Conservation (phyloP, 1,140 invertebrate species). For the Drosophila mauritiana region DNA sequence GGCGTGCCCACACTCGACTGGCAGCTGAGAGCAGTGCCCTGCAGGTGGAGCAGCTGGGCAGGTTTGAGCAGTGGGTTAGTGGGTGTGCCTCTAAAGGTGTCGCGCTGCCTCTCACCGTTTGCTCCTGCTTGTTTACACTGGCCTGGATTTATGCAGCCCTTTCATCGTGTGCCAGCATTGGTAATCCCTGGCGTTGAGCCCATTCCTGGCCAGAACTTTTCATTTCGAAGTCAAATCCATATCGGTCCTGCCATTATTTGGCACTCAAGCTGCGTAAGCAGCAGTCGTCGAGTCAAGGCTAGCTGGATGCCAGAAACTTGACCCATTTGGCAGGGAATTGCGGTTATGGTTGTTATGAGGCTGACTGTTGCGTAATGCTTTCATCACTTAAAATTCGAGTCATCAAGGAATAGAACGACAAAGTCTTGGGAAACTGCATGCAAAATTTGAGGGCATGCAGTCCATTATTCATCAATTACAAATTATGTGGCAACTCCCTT, state of each 20-base stretch:
- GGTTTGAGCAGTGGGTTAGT: neutral
- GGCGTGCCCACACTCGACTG: constrained; percentile 31
- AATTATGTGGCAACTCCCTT: no score
- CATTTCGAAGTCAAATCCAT: constrained; percentile 47
- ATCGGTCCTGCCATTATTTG: constrained; percentile 31
- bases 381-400: neutral
- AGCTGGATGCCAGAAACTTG: constrained; percentile 46
- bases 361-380: constrained; percentile 25
- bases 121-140: constrained; percentile 12
- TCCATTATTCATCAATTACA: no score
- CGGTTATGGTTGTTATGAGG: constrained; percentile 9
- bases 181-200: constrained; percentile 37
- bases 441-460: neutral
- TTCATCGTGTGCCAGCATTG: constrained; percentile 6
- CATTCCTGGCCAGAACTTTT: constrained; percentile 41
- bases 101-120: constrained; percentile 6
- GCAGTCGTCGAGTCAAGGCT: constrained; percentile 51
- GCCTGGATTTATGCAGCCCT: constrained; percentile 30
- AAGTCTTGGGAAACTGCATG: neutral
- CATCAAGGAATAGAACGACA: neutral
- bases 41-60: constrained; percentile 16
- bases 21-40: constrained; percentile 37
- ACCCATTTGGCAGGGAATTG: constrained; percentile 53
- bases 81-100: constrained; percentile 9
- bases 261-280: constrained; percentile 52